These are phyloP conservation scores for Oscheius sp. DNA, from an alignment of 2,888 invertebrate genomes.

Conservation along the genomic window DNA sequence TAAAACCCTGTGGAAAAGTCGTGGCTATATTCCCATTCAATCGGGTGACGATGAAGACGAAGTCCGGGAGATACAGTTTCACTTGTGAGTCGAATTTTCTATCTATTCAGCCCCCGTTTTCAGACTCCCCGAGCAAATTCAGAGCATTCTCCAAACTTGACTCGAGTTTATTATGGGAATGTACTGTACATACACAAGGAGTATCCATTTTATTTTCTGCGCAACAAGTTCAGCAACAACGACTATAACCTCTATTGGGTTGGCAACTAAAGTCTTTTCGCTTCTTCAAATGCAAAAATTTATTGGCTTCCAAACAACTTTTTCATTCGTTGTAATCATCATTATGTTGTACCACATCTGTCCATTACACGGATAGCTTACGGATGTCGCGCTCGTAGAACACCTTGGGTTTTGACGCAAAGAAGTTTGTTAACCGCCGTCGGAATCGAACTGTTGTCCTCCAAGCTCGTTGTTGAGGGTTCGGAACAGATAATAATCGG, in stretches of 20 bases:
- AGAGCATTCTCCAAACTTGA: background rate
- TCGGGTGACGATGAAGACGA: background rate
- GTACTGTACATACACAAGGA: constrained; percentile 10
- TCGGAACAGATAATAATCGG: too few species aligned
- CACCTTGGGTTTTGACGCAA: too few species aligned
- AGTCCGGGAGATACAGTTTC: background rate
- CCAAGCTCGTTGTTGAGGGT: too few species aligned
- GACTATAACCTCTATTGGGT: background rate
- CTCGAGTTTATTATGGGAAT: background rate
- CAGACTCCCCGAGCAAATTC: constrained; percentile 16
- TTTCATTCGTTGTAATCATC: too few species aligned
- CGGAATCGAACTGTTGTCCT: too few species aligned
- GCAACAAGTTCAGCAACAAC: background rate
- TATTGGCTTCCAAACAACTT: too few species aligned
- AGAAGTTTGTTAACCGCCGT: too few species aligned
- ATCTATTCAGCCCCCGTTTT: background rate
- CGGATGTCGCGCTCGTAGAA: too few species aligned
- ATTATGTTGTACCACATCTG: too few species aligned
- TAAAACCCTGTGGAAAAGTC: background rate
- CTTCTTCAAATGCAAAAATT: too few species aligned
- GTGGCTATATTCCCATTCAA: background rate
- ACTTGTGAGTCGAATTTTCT: background rate
- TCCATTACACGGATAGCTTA: too few species aligned
- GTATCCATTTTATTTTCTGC: background rate
- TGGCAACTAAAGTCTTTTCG: background rate